phyloP scores from a whole-genome alignment of 2,888 invertebrate species.

The Fragum whitleyi region DNA sequence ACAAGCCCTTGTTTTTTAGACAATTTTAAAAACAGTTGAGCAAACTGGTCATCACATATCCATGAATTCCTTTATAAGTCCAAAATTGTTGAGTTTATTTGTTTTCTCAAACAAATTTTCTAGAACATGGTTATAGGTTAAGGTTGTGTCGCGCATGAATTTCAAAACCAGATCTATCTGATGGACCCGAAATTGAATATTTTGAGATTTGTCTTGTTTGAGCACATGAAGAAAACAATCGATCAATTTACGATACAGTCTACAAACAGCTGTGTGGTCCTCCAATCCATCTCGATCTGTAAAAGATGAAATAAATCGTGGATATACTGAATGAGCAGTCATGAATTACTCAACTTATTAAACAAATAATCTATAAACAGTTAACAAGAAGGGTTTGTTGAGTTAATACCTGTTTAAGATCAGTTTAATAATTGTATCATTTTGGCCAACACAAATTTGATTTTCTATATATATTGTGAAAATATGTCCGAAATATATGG shows the following conservation, averaged over 20 bases:
- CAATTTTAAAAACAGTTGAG: too few species aligned
- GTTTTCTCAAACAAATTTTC: background rate
- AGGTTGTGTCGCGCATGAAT: background rate
- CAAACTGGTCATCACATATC: background rate
- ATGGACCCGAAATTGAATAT: background rate
- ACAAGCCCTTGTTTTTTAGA: too few species aligned
- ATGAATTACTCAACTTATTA: too few species aligned
- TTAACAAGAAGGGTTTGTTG: too few species aligned
- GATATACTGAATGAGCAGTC: too few species aligned
- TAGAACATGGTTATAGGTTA: background rate
- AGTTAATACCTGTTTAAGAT: too few species aligned
- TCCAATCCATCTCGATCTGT: background rate
- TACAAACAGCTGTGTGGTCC: background rate
- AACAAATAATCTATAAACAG: too few species aligned
- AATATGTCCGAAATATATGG: too few species aligned
- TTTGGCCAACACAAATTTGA: too few species aligned
- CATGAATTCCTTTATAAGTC: slow-evolving; percentile 9
- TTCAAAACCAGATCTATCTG: background rate
- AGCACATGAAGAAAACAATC: background rate
- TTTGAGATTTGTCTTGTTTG: background rate
- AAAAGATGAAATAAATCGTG: too few species aligned
- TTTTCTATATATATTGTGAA: too few species aligned
- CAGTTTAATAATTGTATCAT: too few species aligned
- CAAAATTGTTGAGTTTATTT: background rate
- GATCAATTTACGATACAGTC: background rate